A percentile compares a stretch with the other conserved stretches of the same genome.
These are phyloP conservation scores for Homarus gammarus DNA, from an alignment of 2,888 invertebrate species.

Conservation along the genomic window DNA sequence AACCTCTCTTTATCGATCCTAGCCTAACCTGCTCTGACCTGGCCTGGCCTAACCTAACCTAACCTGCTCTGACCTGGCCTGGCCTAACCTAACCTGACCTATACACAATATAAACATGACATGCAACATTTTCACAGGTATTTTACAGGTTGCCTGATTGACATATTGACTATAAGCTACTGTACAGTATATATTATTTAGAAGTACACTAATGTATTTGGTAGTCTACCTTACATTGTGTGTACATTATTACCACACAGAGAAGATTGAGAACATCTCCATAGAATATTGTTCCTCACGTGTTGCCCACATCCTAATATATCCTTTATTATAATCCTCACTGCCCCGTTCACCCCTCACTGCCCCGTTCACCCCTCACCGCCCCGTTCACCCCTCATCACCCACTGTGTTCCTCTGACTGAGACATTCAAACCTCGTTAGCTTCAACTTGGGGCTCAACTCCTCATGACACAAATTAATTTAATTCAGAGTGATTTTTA, in stretches of 20 bases:
- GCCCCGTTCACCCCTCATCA: background rate
- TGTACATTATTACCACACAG: background rate
- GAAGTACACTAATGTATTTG: too few relatives aligned
- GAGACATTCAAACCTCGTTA: slow-evolving; percentile 10
- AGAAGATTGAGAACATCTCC: background rate
- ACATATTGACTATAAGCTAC: too few relatives aligned
- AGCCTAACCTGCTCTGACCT: too few relatives aligned
- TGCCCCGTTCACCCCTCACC: background rate
- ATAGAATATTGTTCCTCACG: background rate
- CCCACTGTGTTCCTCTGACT: background rate
- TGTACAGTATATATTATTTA: too few relatives aligned
- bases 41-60: too few relatives aligned
- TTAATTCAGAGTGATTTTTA: background rate
- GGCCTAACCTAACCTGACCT: too few relatives aligned
- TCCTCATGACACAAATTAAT: background rate
- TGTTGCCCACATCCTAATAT: background rate
- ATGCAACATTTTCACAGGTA: too few relatives aligned
- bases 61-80: too few relatives aligned
- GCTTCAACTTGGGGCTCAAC: background rate
- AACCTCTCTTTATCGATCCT: too few relatives aligned
- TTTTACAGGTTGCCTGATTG: too few relatives aligned
- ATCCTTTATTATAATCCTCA: slow-evolving; percentile 2
- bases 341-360: background rate
- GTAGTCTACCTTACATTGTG: background rate
- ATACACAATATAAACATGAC: too few relatives aligned